Conservation (phyloP, 2,797 vertebrate species). For the Cryptoprocta ferox region DNA sequence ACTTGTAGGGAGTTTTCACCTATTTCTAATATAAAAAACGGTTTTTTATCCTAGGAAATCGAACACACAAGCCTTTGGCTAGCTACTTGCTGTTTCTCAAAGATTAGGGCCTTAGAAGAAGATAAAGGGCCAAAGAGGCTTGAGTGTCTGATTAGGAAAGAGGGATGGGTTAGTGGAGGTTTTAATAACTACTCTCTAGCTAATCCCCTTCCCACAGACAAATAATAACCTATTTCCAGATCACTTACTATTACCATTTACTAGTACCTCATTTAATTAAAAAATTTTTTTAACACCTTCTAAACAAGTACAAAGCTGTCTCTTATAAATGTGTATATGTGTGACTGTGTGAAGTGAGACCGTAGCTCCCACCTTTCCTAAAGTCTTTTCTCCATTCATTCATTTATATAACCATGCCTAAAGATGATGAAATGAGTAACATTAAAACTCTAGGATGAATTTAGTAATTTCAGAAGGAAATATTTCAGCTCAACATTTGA, state of each 20-base stretch:
- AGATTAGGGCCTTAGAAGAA: conserved; percentile 32
- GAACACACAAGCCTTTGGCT: background rate
- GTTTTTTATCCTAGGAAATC: conserved; percentile 5
- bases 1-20: background rate
- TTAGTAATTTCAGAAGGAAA: background rate
- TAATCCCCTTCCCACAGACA: conserved; percentile 22
- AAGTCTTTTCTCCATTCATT: background rate
- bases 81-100: conserved; percentile 45
- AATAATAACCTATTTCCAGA: background rate
- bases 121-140: background rate
- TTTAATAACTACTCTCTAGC: background rate
- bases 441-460: conserved; percentile 26
- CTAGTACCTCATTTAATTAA: background rate
- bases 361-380: background rate
- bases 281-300: background rate
- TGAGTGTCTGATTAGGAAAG: background rate
- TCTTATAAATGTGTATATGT: background rate
- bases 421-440: conserved; percentile 1
- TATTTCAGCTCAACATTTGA: background rate
- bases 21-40: conserved; percentile 3
- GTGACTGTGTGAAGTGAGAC: background rate
- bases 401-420: background rate
- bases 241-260: background rate
- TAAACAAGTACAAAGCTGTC: background rate
- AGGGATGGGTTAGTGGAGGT: background rate